These are phyloP conservation scores for Sebastes kiyomatsui DNA, from an alignment of 2,797 vertebrate species.

Conservation along the genomic window DNA sequence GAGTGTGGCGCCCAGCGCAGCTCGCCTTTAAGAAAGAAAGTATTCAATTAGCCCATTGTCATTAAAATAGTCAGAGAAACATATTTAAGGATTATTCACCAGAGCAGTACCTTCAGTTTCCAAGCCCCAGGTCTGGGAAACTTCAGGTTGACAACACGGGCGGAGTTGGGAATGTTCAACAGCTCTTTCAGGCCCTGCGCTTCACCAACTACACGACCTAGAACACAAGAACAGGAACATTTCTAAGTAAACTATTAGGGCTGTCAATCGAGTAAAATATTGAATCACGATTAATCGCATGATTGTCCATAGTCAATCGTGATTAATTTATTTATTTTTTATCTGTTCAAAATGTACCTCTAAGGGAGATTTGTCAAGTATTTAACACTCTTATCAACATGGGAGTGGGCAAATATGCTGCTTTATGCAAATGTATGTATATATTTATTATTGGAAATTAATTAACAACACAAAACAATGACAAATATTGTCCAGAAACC, in stretches of 20 bases:
- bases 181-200: conserved; percentile 89
- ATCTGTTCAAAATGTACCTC: too few species aligned
- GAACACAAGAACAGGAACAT: background rate
- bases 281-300: too few species aligned
- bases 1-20: conserved; percentile 90
- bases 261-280: too few species aligned
- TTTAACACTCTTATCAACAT: too few species aligned
- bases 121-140: conserved; percentile 88
- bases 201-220: conserved; percentile 86
- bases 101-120: conserved; percentile 87
- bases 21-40: conserved; percentile 78
- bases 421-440: too few species aligned
- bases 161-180: conserved; percentile 93
- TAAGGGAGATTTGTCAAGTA: too few species aligned
- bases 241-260: background rate
- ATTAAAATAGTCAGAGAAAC: background rate
- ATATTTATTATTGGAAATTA: too few species aligned
- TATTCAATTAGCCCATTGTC: background rate
- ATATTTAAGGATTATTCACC: background rate
- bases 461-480: too few species aligned
- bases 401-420: too few species aligned
- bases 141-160: conserved; percentile 89
- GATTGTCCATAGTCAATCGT: too few species aligned
- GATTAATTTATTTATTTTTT: too few species aligned
- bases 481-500: too few species aligned